Percentiles rank a stretch among this genome's conserved stretches.
phyloP scores from a whole-genome alignment of 2,113 vertebrate species.

The Callionymus lyra region DNA sequence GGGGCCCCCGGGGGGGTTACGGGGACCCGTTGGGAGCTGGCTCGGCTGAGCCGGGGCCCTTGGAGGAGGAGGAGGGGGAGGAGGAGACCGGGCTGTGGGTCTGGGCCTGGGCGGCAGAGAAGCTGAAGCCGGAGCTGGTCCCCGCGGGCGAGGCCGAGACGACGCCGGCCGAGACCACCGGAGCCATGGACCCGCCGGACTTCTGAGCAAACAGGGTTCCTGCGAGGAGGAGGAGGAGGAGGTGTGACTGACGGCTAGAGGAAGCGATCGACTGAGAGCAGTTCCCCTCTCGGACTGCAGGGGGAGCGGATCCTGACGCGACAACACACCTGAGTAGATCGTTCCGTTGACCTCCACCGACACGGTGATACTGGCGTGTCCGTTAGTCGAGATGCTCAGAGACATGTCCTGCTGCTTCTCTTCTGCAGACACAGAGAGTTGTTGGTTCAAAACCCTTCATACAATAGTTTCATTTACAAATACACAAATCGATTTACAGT shows the following conservation, averaged over 20 bases:
- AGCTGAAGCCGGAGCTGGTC: conserved; percentile 53
- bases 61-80: conserved; percentile 60
- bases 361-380: conserved; percentile 67
- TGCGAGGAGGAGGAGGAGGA: conserved; percentile 9
- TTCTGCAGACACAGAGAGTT: conserved; percentile 30
- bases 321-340: conserved; percentile 69
- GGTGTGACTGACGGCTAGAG: neutral
- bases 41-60: conserved; percentile 64
- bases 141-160: conserved; percentile 47
- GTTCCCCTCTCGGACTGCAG: neutral
- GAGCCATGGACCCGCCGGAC: conserved; percentile 31
- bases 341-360: conserved; percentile 75
- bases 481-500: too few relatives aligned
- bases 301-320: neutral
- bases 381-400: conserved; percentile 69
- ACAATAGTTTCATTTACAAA: too few relatives aligned
- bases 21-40: conserved; percentile 61
- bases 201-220: conserved; percentile 74
- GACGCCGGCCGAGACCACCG: conserved; percentile 29
- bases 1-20: conserved; percentile 33
- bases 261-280: neutral
- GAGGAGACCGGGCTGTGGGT: conserved; percentile 64
- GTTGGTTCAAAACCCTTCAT: neutral
- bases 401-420: conserved; percentile 71
- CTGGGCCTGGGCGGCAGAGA: conserved; percentile 45